These are phyloP conservation scores for Pagrus major DNA, from an alignment of 2,113 vertebrate genomes.

Conservation along the genomic window DNA sequence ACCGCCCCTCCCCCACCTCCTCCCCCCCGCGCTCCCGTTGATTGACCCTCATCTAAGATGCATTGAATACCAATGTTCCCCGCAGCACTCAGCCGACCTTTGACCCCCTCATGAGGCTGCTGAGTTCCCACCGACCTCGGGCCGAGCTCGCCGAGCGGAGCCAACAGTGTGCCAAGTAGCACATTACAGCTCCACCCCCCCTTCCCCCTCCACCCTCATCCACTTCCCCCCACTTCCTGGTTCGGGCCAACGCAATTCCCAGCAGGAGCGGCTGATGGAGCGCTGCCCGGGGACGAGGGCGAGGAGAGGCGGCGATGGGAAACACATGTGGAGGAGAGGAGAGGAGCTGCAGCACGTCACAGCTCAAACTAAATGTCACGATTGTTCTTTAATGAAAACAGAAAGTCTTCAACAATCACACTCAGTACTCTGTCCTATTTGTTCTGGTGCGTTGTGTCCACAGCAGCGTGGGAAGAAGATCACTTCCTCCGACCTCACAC, in stretches of 20 bases:
- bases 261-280: constrained; percentile 69
- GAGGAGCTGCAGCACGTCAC: constrained; percentile 11
- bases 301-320: constrained; percentile 70
- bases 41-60: constrained; percentile 53
- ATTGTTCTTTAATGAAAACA: constrained; percentile 21
- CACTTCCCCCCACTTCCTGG: constrained; percentile 61
- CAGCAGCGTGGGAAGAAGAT: constrained; percentile 57
- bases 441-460: constrained; percentile 20
- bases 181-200: constrained; percentile 11
- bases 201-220: not conserved
- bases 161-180: constrained; percentile 55
- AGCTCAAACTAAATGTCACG: not conserved
- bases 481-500: constrained; percentile 39
- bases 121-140: constrained; percentile 47
- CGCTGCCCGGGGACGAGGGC: constrained; percentile 60
- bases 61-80: constrained; percentile 59
- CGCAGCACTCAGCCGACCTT: constrained; percentile 40
- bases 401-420: not conserved
- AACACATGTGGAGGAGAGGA: constrained; percentile 74
- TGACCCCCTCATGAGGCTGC: constrained; percentile 52
- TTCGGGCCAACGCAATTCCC: constrained; percentile 70
- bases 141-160: constrained; percentile 23
- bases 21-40: not conserved
- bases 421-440: not conserved
- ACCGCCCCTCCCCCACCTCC: not conserved